Evolutionary conservation across 2,797 vertebrate genomes (phyloP), one percentile per base, ranked within the genome.

Genomic region (Luscinia luscinia): DNA sequence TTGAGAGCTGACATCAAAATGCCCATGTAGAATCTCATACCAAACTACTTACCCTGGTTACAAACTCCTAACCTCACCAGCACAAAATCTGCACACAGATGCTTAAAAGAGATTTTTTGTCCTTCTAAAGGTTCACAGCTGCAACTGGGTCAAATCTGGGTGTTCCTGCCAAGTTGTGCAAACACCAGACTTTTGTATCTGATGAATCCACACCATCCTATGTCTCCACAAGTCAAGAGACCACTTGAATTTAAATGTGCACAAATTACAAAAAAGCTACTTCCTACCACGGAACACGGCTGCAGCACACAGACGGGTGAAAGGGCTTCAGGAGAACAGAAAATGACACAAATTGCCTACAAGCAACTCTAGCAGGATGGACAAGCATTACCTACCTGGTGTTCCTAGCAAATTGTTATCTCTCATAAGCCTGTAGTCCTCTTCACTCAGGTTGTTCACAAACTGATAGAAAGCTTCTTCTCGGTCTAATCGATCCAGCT

Each of bases 381-480:
- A 61, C 15, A 77, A 61, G 58, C 66, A 57, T n/a, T 26, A 87
- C 97, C 96, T 98, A 99, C 99, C 99, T 98, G 99, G 99, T 40
- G 99, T 99, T 84, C 99, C 99, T 84, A 99, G 97, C 82, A 99
- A 98, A 97, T 99, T 99, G 97, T 99, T 99, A 97, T 99, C 99
- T 96, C 99, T 99, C 99, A 99, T 99, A 88, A 99, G 98, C 76
- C 99, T 98, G 97, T 99, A 99, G 96, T 99, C 99, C 91, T 99
- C 99, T 96, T 99, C 99, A 90, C 99, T 99, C 95, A 99, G 98
- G 97, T 99, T 99, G 98, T 99, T 99, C 92, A 99, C 99, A 97
- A 99, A 99, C 93, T 99, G 99, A 96, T 99, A 99, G 97, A 99
- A 99, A 94, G 99, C 99, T 96, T 99, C 99, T 81, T 99, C 99